Percentiles rank a stretch among this genome's conserved stretches.
phyloP scores from a whole-genome alignment of 2,797 vertebrate genomes.

The Sebastes hubbsi region DNA sequence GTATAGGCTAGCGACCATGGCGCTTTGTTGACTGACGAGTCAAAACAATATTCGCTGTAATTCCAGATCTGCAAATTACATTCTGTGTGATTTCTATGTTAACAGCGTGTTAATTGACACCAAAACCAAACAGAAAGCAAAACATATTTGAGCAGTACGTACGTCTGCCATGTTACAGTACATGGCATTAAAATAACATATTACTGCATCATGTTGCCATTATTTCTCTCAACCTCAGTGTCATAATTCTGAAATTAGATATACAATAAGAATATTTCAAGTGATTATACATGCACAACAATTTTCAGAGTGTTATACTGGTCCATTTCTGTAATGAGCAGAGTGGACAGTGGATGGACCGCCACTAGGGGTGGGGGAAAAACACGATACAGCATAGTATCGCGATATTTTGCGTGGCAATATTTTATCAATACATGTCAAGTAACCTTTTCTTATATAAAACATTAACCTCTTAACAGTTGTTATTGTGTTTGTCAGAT shows the following conservation, averaged over 20 bases:
- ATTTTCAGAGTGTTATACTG: background rate
- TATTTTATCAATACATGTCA: too few species aligned
- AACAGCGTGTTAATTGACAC: background rate
- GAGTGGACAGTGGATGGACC: background rate
- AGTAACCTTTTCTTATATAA: too few species aligned
- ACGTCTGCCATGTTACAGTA: background rate
- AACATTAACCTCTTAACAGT: too few species aligned
- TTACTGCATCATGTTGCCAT: background rate
- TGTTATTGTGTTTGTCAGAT: too few species aligned
- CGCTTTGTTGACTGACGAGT: conserved; percentile 53
- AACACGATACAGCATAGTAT: too few species aligned
- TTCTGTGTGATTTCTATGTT: background rate
- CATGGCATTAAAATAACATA: background rate
- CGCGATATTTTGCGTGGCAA: too few species aligned
- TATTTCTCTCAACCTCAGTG: background rate
- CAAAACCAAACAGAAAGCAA: background rate
- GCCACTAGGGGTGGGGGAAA: too few species aligned
- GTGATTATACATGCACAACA: background rate
- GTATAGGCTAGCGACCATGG: conserved; percentile 20
- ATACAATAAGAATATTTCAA: background rate
- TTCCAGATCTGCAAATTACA: background rate
- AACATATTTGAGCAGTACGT: background rate
- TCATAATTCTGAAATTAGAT: background rate
- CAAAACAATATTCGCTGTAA: conserved; percentile 38
- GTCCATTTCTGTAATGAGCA: background rate